Base-by-base conservation (phyloP, 1,140 invertebrate species). In the Drosophila ohnishii region DNA sequence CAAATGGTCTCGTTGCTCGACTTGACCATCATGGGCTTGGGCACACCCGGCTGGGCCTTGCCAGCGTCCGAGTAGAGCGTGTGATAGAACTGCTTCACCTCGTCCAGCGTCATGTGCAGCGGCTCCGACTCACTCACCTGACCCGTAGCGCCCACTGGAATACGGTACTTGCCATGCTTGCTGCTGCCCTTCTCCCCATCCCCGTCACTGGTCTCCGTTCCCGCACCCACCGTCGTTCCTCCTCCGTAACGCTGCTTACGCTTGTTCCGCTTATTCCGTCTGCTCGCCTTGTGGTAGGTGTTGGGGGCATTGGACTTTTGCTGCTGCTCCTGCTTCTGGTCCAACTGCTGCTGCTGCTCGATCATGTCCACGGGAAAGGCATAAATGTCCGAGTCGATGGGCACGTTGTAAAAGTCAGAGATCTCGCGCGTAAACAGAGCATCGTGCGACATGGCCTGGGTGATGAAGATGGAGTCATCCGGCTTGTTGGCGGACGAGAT, bases 321-420 rank as follows among this genome's bases (percentile, higher is more conserved):
- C 42, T 73, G 61, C 42, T 76, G 74, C 51, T 67, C 48, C 13
- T 67, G 32, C 50, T 78, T 42, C n/a, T 45, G n/a, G 48, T 45
- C 19, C 62, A 39, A 16, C 56, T 22, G 9, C 16, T 42, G 35
- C 25, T 80, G 93, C 91, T 72, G 83, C 94, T 94, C 77, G 93
- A 96, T 94, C 81, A 95, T 95, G 90, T 97, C 96, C 45, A 97
- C 94, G 22, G 96, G 96, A 44, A 97, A 94, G 6, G 96, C 95
- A 83, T 97, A 97, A 71, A 97, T 96, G 81, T 97, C 96, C 82
- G 95, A 96, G 75, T 96, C 96, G 74, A 96, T 95, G 44, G 96
- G 96, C 44, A 97, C 96, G 92, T 96, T 97, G 87, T 97, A 97
- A 92, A 96, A 94, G 84, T 97, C 96, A 32, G 95, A 95, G 32